phyloP scores from a whole-genome alignment of 1,140 invertebrate genomes.

The Liolophura sinensis region DNA sequence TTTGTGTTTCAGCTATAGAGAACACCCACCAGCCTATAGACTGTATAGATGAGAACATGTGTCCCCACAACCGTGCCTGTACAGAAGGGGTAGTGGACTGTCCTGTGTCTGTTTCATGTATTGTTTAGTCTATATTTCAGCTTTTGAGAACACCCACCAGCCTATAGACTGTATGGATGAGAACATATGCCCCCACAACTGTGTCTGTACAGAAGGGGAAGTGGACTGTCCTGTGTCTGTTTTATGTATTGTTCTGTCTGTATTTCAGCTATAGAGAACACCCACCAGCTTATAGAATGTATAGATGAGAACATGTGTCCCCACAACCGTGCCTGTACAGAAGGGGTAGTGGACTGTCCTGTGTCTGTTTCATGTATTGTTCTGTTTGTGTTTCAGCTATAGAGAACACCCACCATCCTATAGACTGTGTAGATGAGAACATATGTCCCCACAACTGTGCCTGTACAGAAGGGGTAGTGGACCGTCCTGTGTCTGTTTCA shows the following conservation, averaged over 20 bases:
- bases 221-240: no score
- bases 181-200: slow-evolving; percentile 7
- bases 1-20: slow-evolving; percentile 6
- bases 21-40: slow-evolving; percentile 4
- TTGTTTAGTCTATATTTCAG: slow-evolving; percentile 18
- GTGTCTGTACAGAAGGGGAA: no score
- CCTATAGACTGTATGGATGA: slow-evolving; percentile 63
- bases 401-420: slow-evolving; percentile 13
- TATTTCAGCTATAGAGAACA: no score
- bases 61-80: slow-evolving; percentile 90
- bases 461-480: slow-evolving; percentile 86
- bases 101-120: slow-evolving; percentile 31
- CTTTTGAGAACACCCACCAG: slow-evolving; percentile 14
- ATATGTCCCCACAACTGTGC: slow-evolving; percentile 87
- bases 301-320: no score
- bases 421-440: slow-evolving; percentile 60
- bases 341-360: no score
- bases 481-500: slow-evolving; percentile 67
- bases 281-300: no score
- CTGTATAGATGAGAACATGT: slow-evolving; percentile 65
- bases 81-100: slow-evolving; percentile 90
- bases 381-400: no score
- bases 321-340: no score
- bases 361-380: no score
- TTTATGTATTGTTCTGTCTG: no score